Conservation (phyloP, 2,797 vertebrate genomes). For the Labeo calbasu region DNA sequence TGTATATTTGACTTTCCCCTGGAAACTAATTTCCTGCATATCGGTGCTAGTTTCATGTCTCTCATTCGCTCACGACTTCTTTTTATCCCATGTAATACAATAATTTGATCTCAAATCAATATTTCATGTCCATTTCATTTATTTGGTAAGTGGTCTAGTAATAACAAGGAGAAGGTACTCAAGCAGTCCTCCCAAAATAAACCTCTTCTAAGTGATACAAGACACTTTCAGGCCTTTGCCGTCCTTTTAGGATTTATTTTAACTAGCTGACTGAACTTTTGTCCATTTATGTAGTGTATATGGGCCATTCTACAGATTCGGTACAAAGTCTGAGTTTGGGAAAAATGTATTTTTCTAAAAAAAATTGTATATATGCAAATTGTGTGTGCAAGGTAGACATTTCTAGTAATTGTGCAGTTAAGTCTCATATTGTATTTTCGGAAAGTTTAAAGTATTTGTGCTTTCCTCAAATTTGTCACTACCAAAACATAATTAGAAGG, state of each 20-base stretch:
- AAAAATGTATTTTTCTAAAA: too few species aligned
- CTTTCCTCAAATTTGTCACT: too few species aligned
- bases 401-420: too few species aligned
- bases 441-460: too few species aligned
- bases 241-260: not conserved
- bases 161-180: conserved; percentile 2
- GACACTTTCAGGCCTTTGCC: not conserved
- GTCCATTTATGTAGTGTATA: not conserved
- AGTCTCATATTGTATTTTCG: too few species aligned
- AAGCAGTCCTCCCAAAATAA: conserved; percentile 5
- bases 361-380: too few species aligned
- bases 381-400: too few species aligned
- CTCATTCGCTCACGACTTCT: not conserved
- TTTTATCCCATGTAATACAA: not conserved
- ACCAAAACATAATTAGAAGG: too few species aligned
- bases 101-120: conserved; percentile 22
- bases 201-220: not conserved
- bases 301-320: too few species aligned
- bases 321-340: too few species aligned
- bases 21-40: not conserved
- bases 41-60: not conserved
- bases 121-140: not conserved
- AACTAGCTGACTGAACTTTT: not conserved
- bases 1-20: not conserved
- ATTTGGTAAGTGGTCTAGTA: not conserved